These are phyloP conservation scores for Eulemur macaco DNA, from an alignment of 2,113 vertebrate species.

Conservation along the genomic window DNA sequence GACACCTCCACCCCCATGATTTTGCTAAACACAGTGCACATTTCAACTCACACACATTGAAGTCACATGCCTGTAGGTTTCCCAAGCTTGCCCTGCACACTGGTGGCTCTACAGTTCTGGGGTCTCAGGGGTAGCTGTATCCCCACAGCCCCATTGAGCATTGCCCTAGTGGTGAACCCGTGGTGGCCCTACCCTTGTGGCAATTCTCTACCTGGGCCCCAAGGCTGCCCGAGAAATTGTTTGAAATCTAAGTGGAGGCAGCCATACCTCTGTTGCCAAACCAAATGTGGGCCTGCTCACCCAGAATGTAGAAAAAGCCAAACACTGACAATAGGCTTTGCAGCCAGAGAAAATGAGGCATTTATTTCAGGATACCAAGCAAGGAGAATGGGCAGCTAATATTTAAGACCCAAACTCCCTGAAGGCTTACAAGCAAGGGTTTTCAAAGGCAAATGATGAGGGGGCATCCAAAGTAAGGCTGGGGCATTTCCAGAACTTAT, in stretches of 20 bases:
- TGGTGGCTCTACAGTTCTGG: neutral
- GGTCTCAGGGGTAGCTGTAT: neutral
- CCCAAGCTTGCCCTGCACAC: neutral
- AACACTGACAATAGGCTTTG: too few relatives aligned
- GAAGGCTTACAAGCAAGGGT: too few relatives aligned
- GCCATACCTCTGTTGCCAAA: neutral
- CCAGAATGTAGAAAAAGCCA: too few relatives aligned
- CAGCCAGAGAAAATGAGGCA: too few relatives aligned
- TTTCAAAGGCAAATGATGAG: too few relatives aligned
- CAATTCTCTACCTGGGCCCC: neutral
- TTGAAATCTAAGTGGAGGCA: neutral
- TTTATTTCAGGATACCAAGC: too few relatives aligned
- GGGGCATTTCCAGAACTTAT: too few relatives aligned
- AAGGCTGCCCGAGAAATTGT: neutral
- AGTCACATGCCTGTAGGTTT: neutral
- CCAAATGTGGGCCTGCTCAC: too few relatives aligned
- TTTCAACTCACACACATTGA: neutral
- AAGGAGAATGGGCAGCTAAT: too few relatives aligned
- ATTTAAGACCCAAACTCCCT: too few relatives aligned
- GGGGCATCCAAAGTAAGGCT: too few relatives aligned
- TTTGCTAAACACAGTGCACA: neutral
- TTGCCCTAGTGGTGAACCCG: neutral
- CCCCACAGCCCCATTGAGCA: neutral
- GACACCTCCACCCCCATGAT: neutral
- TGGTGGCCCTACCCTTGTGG: neutral